phyloP scores from a whole-genome alignment of 2,113 vertebrate genomes.

The Galemys pyrenaicus region DNA sequence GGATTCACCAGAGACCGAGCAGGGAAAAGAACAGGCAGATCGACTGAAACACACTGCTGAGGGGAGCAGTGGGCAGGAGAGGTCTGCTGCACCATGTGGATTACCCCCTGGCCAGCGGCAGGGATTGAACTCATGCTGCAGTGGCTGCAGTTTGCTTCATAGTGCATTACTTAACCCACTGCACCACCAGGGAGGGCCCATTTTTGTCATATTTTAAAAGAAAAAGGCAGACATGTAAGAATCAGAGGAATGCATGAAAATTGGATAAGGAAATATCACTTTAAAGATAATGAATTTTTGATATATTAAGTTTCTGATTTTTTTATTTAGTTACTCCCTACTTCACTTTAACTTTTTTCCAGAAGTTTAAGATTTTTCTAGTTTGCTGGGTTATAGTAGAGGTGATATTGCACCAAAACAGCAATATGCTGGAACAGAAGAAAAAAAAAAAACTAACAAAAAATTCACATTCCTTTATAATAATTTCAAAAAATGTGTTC shows the following conservation, averaged over 20 bases:
- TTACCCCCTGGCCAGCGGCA: too few relatives aligned
- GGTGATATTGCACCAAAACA: not conserved
- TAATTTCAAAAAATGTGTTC: conserved; percentile 19
- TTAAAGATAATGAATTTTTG: conserved; percentile 25
- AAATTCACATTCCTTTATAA: not conserved
- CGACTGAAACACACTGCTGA: too few relatives aligned
- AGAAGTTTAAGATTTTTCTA: conserved; percentile 5
- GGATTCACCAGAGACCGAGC: too few relatives aligned
- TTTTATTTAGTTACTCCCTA: not conserved
- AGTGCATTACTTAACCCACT: too few relatives aligned
- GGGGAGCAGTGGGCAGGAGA: too few relatives aligned
- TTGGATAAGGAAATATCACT: conserved; percentile 9
- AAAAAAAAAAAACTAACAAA: not conserved
- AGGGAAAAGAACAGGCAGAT: too few relatives aligned
- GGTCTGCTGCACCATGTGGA: too few relatives aligned
- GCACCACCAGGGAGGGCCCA: too few relatives aligned
- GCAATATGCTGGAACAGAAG: not conserved
- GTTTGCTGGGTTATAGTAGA: not conserved
- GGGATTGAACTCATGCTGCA: too few relatives aligned
- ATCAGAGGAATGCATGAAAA: conserved; percentile 56
- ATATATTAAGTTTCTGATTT: not conserved
- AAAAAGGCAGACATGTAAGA: not conserved
- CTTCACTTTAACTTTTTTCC: conserved; percentile 12
- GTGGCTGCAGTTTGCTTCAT: too few relatives aligned
- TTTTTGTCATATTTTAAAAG: conserved; percentile 29